Evolutionary conservation across 2,113 vertebrate species (phyloP).

Genomic region (Andinoacara biseriatus): DNA sequence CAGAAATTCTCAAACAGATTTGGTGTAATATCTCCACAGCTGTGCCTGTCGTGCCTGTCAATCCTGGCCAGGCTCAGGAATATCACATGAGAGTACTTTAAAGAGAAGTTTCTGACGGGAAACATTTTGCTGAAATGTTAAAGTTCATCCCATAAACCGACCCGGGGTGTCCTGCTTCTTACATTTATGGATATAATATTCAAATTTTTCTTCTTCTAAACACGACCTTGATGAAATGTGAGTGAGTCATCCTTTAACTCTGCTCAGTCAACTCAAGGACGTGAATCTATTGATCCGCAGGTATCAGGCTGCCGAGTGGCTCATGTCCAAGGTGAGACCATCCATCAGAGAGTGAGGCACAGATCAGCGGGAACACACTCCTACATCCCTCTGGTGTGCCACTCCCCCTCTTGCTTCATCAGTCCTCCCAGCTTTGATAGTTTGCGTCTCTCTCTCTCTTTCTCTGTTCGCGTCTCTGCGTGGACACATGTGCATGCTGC

Average conservation of each 20-base stretch:
- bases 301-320: constrained; percentile 24
- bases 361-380: constrained; percentile 21
- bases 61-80: neutral
- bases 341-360: constrained; percentile 23
- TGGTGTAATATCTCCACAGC: neutral
- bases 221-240: constrained; percentile 34
- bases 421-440: neutral
- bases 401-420: neutral
- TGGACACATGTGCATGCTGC: neutral
- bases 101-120: constrained; percentile 25
- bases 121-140: constrained; percentile 2
- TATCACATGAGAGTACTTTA: neutral
- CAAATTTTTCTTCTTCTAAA: neutral
- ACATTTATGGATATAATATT: constrained; percentile 33
- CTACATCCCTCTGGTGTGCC: neutral
- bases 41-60: neutral
- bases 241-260: constrained; percentile 47
- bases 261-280: constrained; percentile 39
- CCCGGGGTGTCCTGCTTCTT: neutral
- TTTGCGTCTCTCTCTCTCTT: neutral
- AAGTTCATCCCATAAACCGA: constrained; percentile 32
- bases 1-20: neutral
- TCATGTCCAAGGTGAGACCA: constrained; percentile 48
- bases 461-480: neutral
- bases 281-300: constrained; percentile 45